phyloP scores from a whole-genome alignment of 1,140 invertebrate species.

The Caenorhabditis inopinata region DNA sequence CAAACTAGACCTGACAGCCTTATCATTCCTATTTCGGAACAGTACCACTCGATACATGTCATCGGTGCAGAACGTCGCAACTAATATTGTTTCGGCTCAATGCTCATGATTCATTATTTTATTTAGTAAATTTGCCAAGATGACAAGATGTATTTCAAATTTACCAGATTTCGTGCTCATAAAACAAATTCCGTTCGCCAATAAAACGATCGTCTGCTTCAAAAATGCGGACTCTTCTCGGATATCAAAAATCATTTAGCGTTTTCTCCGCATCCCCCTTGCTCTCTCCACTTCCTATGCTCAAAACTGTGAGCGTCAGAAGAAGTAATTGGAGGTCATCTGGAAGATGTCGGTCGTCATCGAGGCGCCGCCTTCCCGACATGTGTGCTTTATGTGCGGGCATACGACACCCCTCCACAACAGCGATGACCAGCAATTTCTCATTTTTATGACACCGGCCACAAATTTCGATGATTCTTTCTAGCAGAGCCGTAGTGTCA shows the following conservation, averaged over 20 bases:
- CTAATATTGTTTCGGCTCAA: too few relatives aligned
- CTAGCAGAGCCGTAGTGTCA: too few relatives aligned
- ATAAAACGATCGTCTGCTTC: neutral
- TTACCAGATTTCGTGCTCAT: neutral
- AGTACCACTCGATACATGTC: too few relatives aligned
- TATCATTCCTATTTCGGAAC: too few relatives aligned
- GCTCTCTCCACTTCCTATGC: too few relatives aligned
- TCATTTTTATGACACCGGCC: slow-evolving; percentile 32
- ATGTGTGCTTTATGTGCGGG: slow-evolving; percentile 30
- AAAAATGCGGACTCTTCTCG: neutral
- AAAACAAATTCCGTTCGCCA: neutral
- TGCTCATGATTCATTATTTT: neutral
- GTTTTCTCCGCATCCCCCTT: too few relatives aligned
- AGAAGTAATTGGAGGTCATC: slow-evolving; percentile 28
- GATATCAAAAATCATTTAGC: neutral
- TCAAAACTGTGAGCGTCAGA: neutral
- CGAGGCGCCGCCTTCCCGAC: slow-evolving; percentile 24
- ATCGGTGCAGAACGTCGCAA: too few relatives aligned
- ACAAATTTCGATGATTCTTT: slow-evolving; percentile 29
- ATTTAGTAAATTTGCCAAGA: too few relatives aligned
- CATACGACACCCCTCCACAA: neutral
- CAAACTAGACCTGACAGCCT: too few relatives aligned
- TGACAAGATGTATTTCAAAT: too few relatives aligned
- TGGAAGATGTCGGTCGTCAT: slow-evolving; percentile 31
- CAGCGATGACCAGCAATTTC: slow-evolving; percentile 21